Evolutionary conservation across 2,888 invertebrate species (phyloP).

Genomic region (Asteroscopus sphinx): DNA sequence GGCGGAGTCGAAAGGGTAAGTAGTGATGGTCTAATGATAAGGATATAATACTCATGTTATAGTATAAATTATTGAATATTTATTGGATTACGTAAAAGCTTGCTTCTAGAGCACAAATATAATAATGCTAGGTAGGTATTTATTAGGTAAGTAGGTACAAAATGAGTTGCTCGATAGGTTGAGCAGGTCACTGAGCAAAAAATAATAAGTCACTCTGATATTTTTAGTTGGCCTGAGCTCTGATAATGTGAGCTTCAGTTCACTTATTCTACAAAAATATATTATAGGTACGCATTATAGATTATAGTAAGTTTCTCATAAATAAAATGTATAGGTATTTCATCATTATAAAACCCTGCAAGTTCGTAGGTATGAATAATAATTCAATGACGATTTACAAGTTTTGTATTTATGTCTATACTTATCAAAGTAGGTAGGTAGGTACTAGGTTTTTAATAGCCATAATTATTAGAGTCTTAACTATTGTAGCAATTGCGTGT

Average conservation of each 20-base stretch:
- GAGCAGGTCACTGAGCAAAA: constrained; percentile 45
- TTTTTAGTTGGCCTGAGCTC: too few species aligned
- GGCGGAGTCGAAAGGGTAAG: constrained; percentile 46
- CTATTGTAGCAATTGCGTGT: constrained; percentile 5
- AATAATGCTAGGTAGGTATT: background rate
- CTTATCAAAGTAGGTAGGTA: background rate
- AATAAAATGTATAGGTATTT: background rate
- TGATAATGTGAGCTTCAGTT: constrained; percentile 1
- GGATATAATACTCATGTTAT: constrained; percentile 7
- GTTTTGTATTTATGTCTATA: background rate
- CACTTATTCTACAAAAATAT: constrained; percentile 7
- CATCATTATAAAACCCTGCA: background rate
- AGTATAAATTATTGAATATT: background rate
- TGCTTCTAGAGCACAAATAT: constrained; percentile 2
- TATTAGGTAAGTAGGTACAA: background rate
- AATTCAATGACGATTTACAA: background rate
- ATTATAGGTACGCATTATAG: background rate
- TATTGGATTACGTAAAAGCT: constrained; percentile 8
- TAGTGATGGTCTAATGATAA: constrained; percentile 28
- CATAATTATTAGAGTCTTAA: background rate
- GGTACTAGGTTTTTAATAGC: background rate
- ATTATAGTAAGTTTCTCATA: background rate
- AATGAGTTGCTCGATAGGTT: background rate
- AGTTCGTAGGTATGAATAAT: background rate
- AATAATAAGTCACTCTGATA: constrained; percentile 3